Evolutionary conservation across 2,888 invertebrate species (phyloP), one percentile per base, ranked within the genome.

Genomic region (Coleophora flavipennella): DNA sequence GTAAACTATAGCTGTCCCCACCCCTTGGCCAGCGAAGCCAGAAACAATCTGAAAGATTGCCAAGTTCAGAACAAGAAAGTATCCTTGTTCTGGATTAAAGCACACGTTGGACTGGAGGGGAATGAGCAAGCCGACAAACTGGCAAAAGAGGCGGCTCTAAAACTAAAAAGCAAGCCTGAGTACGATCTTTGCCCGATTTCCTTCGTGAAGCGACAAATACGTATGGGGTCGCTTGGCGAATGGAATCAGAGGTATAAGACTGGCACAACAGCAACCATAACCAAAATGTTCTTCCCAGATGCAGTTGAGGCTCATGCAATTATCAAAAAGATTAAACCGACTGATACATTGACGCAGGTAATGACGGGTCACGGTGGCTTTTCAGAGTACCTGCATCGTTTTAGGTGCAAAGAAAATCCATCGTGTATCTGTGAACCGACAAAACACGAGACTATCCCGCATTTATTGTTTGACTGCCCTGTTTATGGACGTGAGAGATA

Each of bases 11-110:
- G 29, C 34, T 39, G 29, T 29, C 39, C 34, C 34, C 33, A 39
- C 34, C 39, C 36, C 40, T 36, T 36, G 36, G 36, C 40, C 34
- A 33, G 29, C 36, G 36, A 36, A 36, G 36, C 36, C 40, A 31
- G 36, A 36, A 29, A 36, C 31, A 36, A 40, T 36, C 40, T 36
- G 34, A 40, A 20, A 6, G 6, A 20, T 6, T 3, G 3, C 3
- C 3, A 3, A 20, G 3, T 20, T 6, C 20, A 20, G 6, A 6
- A 20, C 3, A 20, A 20, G 6, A 3, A 4, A 6, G 20, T 20
- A 20, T 6, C 3, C 3, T 6, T 20, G 20, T 20, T 20, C 6
- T 20, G 20, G 20, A 20, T 20, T 8, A 29, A 29, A 29, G 29
- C 29, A 2, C 10, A n/a, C 11, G 10, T 8, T 3, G 29, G 29